These are phyloP conservation scores for Heliconius aoede DNA, from an alignment of 2,888 invertebrate genomes.

Conservation along the genomic window DNA sequence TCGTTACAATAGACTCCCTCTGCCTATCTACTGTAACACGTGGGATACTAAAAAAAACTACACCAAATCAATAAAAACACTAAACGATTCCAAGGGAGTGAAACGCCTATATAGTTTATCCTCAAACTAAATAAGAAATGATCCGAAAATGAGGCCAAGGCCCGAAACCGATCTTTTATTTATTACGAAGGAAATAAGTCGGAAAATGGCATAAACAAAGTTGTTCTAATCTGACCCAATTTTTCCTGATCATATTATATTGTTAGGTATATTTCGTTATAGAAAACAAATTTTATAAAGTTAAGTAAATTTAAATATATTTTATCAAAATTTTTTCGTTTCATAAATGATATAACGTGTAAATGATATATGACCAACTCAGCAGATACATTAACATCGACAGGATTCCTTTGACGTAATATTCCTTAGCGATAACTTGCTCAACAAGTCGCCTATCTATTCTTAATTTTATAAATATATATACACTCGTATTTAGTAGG, in stretches of 20 bases:
- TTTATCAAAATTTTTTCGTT: no score
- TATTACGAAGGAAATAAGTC: conserved; percentile 12
- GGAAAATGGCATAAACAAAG: conserved; percentile 16
- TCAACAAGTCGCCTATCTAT: no score
- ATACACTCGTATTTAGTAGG: no score
- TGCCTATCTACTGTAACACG: no score
- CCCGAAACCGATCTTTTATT: conserved; percentile 23
- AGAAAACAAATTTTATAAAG: neutral
- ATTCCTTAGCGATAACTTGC: no score
- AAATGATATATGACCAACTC: no score
- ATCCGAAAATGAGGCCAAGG: conserved; percentile 14
- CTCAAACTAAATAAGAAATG: conserved; percentile 24
- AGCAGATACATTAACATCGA: no score
- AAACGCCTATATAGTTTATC: conserved; percentile 1
- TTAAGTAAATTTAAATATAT: neutral
- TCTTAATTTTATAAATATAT: no score
- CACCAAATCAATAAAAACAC: neutral
- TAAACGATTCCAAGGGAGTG: neutral
- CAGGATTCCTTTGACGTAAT: no score
- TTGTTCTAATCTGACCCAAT: conserved; percentile 12
- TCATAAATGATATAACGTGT: no score
- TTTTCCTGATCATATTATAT: neutral
- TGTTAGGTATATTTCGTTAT: neutral
- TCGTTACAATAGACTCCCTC: no score
- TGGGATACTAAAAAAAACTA: no score